Base-by-base conservation (phyloP, 2,797 vertebrate species). In the Sebastes iracundus region DNA sequence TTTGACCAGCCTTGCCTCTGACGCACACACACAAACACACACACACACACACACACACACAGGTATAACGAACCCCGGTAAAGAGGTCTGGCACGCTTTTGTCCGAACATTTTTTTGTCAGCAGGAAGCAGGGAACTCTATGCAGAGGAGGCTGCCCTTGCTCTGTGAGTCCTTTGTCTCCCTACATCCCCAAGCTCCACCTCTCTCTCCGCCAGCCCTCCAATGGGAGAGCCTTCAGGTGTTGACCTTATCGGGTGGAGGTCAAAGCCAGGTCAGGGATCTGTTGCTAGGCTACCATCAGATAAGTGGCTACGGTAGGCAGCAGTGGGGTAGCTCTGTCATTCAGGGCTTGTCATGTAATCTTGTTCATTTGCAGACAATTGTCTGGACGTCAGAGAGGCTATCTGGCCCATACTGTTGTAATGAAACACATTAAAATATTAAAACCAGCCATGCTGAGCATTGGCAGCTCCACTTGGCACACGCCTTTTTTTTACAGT, bases 401-500 rank as follows among this genome's bases (percentile, higher is more conserved):
- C 94, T 96, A 96, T 95, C 95, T 92, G 91, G 90, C 91, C 92
- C 90, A 89, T 94, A 94, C 94, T 93, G 95, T 94, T 92, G 93
- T 95, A 96, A 96, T 96, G 95, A 96, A 96, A 95, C 93, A 94
- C 93, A 96, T 96, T 96, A 94, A 95, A 96, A 96, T 96, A 96
- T 95, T 95, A 96, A 96, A 95, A 93, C 91, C 91, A 82, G 91
- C 91, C 93, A 92, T 93, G 93, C 92, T 93, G 93, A 92, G 91
- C 85, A 86, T 80, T 95, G 94, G 93, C 94, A 94, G 91, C 90
- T 84, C 81, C 70, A 79, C 86, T 93, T 94, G 92, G 94, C 94
- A 92, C 83, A 88, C 83, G 90, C 27, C 73, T 86, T 85, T 88
- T 93, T 87, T 85, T 89, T 92, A 95, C 88, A 85, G 81, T 87